Conservation (phyloP, 1,140 invertebrate genomes). For the Oedothorax gibbosus region DNA sequence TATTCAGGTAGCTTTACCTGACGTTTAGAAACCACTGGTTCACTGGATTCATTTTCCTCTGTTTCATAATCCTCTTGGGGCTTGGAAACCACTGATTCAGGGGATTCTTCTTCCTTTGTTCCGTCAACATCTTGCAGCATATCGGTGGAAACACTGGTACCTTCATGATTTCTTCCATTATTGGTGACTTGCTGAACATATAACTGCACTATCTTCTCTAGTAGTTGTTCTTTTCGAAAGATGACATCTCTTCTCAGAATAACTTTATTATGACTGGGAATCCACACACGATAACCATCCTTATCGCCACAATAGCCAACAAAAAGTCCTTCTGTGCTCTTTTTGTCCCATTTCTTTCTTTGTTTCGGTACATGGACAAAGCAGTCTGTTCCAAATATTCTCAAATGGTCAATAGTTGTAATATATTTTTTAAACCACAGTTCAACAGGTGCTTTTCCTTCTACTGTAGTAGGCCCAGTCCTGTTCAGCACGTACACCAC, state of each 20-base stretch:
- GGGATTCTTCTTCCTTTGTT: not conserved
- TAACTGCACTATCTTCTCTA: not conserved
- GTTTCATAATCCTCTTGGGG: not conserved
- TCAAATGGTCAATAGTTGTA: not conserved
- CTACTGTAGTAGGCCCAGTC: not conserved
- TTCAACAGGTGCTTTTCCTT: not conserved
- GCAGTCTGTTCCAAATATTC: not conserved
- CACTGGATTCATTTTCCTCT: not conserved
- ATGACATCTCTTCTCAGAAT: not conserved
- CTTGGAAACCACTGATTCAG: not conserved
- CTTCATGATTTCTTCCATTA: too few species aligned
- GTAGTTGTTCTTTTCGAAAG: not conserved
- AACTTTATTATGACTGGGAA: not conserved
- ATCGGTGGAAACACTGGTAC: not conserved
- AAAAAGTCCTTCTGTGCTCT: not conserved
- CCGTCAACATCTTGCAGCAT: not conserved
- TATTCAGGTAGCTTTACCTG: not conserved
- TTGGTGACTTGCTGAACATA: too few species aligned
- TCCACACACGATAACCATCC: not conserved
- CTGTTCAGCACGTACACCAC: conserved; percentile 2
- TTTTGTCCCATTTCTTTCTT: not conserved
- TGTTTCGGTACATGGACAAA: not conserved
- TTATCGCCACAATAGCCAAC: not conserved
- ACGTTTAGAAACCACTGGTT: not conserved
- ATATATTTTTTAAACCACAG: not conserved